These are phyloP conservation scores for Morelia viridis DNA, from an alignment of 2,797 vertebrate species.

Conservation along the genomic window DNA sequence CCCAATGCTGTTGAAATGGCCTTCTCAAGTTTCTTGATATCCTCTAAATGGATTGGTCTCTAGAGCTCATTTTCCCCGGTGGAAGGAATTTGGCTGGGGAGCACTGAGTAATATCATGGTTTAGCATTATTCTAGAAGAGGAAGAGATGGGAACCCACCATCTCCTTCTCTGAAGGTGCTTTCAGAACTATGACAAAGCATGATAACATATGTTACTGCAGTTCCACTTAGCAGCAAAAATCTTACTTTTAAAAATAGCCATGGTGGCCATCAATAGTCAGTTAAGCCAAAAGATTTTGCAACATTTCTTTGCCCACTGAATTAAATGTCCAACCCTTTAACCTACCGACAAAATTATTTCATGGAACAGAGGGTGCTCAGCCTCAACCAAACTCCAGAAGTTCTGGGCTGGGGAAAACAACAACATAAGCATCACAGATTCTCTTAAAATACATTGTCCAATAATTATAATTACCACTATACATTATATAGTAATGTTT, in stretches of 20 bases:
- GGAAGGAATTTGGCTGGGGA: no score
- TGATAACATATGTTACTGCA: not conserved
- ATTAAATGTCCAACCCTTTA: not conserved
- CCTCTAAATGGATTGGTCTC: no score
- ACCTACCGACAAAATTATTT: not conserved
- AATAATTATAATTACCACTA: not conserved
- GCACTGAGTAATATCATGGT: no score
- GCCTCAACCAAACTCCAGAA: no score
- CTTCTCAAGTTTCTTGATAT: no score
- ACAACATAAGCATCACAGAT: not conserved
- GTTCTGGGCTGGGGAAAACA: not conserved
- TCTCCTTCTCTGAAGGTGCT: no score
- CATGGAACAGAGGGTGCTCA: no score
- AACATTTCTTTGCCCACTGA: not conserved
- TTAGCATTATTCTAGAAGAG: no score
- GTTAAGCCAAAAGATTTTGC: not conserved
- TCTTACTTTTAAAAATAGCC: not conserved
- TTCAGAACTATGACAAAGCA: not conserved
- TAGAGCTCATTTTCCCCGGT: no score
- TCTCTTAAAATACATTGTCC: not conserved
- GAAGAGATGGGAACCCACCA: not conserved
- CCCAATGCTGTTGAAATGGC: not conserved
- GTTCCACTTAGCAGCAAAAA: not conserved
- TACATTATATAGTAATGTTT: not conserved
- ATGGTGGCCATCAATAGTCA: not conserved